These are phyloP conservation scores for Matsumyia berberina DNA, from an alignment of 2,888 invertebrate genomes.

Conservation along the genomic window DNA sequence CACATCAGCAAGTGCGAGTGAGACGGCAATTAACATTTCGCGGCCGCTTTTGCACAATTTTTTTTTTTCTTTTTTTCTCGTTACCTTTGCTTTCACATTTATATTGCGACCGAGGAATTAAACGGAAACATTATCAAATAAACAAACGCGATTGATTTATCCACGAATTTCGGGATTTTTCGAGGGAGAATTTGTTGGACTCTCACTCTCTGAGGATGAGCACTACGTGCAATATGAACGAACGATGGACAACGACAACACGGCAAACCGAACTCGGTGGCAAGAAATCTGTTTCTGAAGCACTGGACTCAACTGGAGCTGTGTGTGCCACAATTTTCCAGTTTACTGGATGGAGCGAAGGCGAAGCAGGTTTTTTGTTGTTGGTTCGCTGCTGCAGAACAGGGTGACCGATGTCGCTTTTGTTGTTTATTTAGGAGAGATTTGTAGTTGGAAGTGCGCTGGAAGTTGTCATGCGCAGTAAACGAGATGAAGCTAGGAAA, in stretches of 20 bases:
- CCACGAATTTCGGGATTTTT: not conserved
- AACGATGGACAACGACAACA: constrained; percentile 27
- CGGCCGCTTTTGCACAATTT: constrained; percentile 70
- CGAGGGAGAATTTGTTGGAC: constrained; percentile 9
- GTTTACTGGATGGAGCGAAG: constrained; percentile 51
- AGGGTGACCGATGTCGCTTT: constrained; percentile 47
- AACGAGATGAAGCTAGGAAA: not conserved
- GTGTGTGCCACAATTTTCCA: constrained; percentile 65
- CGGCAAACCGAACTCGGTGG: constrained; percentile 60
- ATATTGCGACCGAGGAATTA: not conserved
- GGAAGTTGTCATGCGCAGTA: constrained; percentile 58
- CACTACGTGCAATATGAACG: constrained; percentile 29
- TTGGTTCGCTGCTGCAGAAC: constrained; percentile 34
- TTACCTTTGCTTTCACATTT: constrained; percentile 28
- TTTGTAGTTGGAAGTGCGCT: constrained; percentile 50
- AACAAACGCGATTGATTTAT: not conserved
- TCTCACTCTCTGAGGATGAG: not conserved
- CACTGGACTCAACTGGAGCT: constrained; percentile 66
- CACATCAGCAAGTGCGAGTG: constrained; percentile 47
- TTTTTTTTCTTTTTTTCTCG: constrained; percentile 17
- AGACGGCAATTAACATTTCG: constrained; percentile 65
- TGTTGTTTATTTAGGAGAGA: constrained; percentile 75
- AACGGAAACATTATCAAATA: constrained; percentile 11
- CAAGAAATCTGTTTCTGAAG: constrained; percentile 71
- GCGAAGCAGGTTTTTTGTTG: constrained; percentile 48